phyloP scores from a whole-genome alignment of 2,888 invertebrate species.

The Halictus ligatus region DNA sequence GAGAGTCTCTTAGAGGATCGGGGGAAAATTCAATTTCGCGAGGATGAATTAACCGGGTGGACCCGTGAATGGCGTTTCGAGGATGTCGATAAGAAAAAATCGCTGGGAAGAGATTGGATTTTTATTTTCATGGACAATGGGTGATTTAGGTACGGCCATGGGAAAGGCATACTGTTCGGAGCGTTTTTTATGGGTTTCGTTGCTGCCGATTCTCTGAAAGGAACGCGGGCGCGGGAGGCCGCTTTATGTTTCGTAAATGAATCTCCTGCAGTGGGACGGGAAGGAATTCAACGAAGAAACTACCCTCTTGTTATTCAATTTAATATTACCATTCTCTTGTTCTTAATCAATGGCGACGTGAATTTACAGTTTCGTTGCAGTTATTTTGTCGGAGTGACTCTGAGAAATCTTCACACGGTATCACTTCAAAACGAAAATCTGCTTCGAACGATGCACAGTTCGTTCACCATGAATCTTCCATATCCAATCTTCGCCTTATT shows the following conservation, averaged over 20 bases:
- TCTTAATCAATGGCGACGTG: neutral
- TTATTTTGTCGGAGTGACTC: neutral
- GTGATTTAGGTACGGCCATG: constrained; percentile 43
- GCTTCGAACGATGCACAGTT: no score
- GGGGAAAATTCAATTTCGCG: constrained; percentile 34
- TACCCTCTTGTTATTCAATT: neutral
- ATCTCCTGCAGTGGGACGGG: neutral
- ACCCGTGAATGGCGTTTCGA: neutral
- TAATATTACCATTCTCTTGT: neutral
- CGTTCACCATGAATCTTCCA: no score
- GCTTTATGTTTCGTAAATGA: constrained; percentile 24
- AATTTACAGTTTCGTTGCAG: neutral
- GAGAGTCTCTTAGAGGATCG: neutral
- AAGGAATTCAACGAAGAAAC: neutral
- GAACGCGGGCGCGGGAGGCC: constrained; percentile 26
- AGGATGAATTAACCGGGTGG: constrained; percentile 16
- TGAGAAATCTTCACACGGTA: neutral
- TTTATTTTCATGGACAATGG: constrained; percentile 48
- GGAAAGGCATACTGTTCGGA: neutral
- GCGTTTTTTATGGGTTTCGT: neutral
- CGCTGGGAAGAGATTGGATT: constrained; percentile 35
- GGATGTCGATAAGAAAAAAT: neutral
- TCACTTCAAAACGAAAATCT: neutral
- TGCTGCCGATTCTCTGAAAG: constrained; percentile 12
- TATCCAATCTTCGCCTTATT: no score